Percentiles rank a stretch among this genome's conserved stretches.
Conservation (phyloP, 2,113 vertebrate genomes). For the Malurus alboscapulatus region DNA sequence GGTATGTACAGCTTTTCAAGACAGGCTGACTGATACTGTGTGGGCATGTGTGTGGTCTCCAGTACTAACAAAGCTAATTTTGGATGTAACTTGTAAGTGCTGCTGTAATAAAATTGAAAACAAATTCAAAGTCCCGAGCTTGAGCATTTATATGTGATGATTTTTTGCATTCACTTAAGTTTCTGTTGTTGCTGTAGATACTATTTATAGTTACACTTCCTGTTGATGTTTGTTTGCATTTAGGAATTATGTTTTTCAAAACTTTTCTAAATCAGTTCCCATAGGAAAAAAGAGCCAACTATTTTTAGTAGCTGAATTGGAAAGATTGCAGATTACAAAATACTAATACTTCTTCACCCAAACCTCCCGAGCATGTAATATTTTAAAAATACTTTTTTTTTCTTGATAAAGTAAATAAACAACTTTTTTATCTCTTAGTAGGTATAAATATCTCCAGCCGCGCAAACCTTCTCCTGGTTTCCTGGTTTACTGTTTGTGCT, state of each 20-base stretch:
- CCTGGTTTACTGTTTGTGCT: not conserved
- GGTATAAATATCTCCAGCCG: not conserved
- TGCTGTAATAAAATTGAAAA: not conserved
- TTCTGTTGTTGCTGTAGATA: not conserved
- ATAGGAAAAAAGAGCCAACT: not conserved
- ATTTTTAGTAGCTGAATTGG: not conserved
- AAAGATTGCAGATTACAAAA: not conserved
- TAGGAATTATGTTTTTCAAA: not conserved
- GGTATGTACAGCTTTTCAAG: not conserved
- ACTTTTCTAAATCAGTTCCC: not conserved
- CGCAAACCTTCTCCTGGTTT: not conserved
- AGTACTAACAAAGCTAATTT: constrained; percentile 10
- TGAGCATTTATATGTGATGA: not conserved
- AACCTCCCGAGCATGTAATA: not conserved
- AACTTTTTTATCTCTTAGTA: not conserved
- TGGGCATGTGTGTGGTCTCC: constrained; percentile 10
- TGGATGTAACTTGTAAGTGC: not conserved
- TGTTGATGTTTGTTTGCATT: not conserved
- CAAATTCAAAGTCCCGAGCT: not conserved
- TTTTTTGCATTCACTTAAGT: not conserved
- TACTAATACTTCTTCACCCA: not conserved
- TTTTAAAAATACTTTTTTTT: not conserved
- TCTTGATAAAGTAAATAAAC: not conserved
- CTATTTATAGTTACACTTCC: not conserved
- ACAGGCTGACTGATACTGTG: not conserved